Percentiles rank a stretch among this genome's conserved stretches.
Evolutionary conservation across 2,888 invertebrate genomes (phyloP).

Genomic region (Mycalesis mineus): DNA sequence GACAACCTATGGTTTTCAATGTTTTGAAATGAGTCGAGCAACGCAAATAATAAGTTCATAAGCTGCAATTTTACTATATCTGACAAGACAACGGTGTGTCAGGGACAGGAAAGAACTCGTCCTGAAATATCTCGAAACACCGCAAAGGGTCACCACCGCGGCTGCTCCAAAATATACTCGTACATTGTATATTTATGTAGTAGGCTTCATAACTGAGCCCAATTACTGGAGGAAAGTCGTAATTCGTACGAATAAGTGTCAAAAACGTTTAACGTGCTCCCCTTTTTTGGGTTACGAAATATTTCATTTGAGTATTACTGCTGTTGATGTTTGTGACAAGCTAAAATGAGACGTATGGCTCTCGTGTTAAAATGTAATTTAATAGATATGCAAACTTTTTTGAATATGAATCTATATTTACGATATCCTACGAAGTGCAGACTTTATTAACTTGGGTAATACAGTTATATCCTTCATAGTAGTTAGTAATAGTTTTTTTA

Average conservation of each 20-base stretch:
- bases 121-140: not conserved
- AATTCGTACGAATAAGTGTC: not conserved
- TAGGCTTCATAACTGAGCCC: not conserved
- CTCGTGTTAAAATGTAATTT: not conserved
- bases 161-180: conserved; percentile 14
- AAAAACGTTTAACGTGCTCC: conserved; percentile 1
- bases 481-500: not conserved
- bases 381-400: not conserved
- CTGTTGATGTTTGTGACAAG: not conserved
- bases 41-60: no score
- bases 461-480: not conserved
- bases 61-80: no score
- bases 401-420: not conserved
- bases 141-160: not conserved
- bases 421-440: not conserved
- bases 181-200: conserved; percentile 10
- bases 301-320: not conserved
- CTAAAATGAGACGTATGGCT: not conserved
- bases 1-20: no score
- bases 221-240: conserved; percentile 1
- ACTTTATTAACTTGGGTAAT: not conserved
- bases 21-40: no score
- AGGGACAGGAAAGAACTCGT: no score
- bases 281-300: not conserved
- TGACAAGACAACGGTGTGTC: no score